Percentiles rank a stretch among this genome's conserved stretches.
Conservation (phyloP, 2,113 vertebrate genomes). For the Beaufortia kweichowensis region DNA sequence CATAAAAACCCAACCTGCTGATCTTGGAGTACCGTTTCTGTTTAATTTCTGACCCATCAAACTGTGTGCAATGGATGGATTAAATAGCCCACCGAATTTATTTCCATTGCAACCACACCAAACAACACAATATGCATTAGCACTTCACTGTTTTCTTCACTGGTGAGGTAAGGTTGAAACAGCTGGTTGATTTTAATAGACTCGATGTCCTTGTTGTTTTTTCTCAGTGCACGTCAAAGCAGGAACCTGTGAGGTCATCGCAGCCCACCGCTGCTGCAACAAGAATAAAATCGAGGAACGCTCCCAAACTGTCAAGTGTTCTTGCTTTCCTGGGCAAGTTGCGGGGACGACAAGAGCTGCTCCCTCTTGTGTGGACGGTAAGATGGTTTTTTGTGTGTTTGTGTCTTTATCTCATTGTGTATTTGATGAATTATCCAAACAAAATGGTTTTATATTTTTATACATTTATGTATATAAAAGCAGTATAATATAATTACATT, state of each 20-base stretch:
- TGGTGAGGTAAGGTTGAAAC: slow-evolving; percentile 34
- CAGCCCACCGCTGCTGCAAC: slow-evolving; percentile 95
- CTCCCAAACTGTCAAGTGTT: slow-evolving; percentile 97
- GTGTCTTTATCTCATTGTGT: slow-evolving; percentile 30
- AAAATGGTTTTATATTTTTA: no score
- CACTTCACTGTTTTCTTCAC: slow-evolving; percentile 13
- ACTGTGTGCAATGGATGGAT: slow-evolving; percentile 25
- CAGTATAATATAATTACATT: no score
- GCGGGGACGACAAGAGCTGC: slow-evolving; percentile 91
- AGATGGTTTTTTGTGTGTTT: slow-evolving; percentile 59
- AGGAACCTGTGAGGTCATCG: slow-evolving; percentile 93
- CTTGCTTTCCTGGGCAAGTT: slow-evolving; percentile 95
- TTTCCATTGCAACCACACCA: neutral
- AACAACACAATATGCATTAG: slow-evolving; percentile 34
- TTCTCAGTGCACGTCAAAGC: slow-evolving; percentile 85
- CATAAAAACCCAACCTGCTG: neutral
- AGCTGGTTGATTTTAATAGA: slow-evolving; percentile 49
- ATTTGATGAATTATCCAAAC: neutral
- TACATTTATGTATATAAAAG: no score
- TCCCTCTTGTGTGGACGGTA: slow-evolving; percentile 97
- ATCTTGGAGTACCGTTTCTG: neutral
- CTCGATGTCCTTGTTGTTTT: slow-evolving; percentile 53
- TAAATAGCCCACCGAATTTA: slow-evolving; percentile 15
- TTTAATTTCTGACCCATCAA: neutral
- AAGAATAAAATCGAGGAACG: slow-evolving; percentile 95